These are phyloP conservation scores for Gallinago jamesoni DNA, from an alignment of 2,113 vertebrate genomes.

Conservation along the genomic window DNA sequence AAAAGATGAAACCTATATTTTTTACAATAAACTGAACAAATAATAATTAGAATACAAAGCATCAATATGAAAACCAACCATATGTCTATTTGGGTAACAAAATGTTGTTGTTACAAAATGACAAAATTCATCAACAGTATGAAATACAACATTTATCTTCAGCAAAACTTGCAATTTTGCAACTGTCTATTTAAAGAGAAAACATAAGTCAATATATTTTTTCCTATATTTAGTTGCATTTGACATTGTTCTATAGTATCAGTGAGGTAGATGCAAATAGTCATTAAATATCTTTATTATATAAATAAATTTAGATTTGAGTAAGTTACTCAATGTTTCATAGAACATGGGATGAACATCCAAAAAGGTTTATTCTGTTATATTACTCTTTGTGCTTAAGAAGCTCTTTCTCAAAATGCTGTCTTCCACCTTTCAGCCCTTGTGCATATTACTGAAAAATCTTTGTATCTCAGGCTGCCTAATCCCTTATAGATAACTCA, in stretches of 20 bases:
- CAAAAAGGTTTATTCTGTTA: background rate
- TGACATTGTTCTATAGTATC: background rate
- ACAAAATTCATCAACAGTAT: background rate
- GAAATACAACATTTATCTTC: background rate
- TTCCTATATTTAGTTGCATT: background rate
- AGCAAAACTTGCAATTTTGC: background rate
- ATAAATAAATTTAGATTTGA: background rate
- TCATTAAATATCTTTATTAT: background rate
- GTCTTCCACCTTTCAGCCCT: background rate
- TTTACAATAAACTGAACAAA: background rate
- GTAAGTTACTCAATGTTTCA: background rate
- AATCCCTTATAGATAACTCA: background rate
- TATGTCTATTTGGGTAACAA: background rate
- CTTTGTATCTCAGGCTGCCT: background rate
- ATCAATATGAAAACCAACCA: background rate
- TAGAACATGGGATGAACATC: background rate
- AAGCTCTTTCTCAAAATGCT: background rate
- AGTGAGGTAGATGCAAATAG: background rate
- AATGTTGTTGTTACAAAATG: background rate
- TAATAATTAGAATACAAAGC: background rate
- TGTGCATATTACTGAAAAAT: background rate
- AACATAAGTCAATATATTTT: background rate
- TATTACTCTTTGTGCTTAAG: background rate
- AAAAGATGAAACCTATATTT: background rate
- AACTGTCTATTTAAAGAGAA: background rate